Percentiles rank a stretch among this genome's conserved stretches.
Conservation (phyloP, 2,888 invertebrate species). For the Spicauda simplicius region DNA sequence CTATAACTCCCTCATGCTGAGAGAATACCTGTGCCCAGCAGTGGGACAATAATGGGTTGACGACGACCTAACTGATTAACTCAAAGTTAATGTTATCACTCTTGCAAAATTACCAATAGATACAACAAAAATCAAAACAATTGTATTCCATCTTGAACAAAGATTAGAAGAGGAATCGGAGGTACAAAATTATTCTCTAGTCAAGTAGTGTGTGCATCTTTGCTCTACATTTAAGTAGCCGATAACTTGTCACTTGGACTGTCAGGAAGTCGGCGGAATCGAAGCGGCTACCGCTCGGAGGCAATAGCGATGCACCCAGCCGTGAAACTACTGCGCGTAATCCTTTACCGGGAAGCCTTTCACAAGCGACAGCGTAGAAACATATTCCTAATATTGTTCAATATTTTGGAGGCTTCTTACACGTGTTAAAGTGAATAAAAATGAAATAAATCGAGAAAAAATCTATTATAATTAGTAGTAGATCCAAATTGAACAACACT, state of each 20-base stretch:
- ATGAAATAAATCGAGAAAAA: slow-evolving; percentile 36
- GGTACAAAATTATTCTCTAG: background rate
- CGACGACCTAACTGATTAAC: no score
- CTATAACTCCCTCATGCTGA: no score
- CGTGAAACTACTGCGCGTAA: slow-evolving; percentile 68
- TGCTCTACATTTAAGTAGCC: background rate
- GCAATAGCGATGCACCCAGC: slow-evolving; percentile 58
- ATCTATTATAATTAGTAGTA: no score
- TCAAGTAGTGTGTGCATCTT: slow-evolving; percentile 28
- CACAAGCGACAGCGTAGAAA: slow-evolving; percentile 72
- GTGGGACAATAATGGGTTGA: no score
- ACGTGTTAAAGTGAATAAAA: slow-evolving; percentile 41
- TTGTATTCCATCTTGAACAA: no score
- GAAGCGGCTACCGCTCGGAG: slow-evolving; percentile 52
- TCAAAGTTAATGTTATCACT: no score
- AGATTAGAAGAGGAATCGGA: background rate
- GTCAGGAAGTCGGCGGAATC: slow-evolving; percentile 61
- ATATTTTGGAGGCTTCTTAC: slow-evolving; percentile 67
- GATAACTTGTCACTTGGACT: slow-evolving; percentile 47
- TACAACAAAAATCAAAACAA: no score
- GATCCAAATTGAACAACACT: no score
- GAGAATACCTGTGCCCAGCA: no score
- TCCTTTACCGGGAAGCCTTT: slow-evolving; percentile 79
- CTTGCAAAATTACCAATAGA: no score
- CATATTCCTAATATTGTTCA: slow-evolving; percentile 70